Evolutionary conservation across 2,113 vertebrate genomes (phyloP).

Genomic region (Ancistrus triradiatus): DNA sequence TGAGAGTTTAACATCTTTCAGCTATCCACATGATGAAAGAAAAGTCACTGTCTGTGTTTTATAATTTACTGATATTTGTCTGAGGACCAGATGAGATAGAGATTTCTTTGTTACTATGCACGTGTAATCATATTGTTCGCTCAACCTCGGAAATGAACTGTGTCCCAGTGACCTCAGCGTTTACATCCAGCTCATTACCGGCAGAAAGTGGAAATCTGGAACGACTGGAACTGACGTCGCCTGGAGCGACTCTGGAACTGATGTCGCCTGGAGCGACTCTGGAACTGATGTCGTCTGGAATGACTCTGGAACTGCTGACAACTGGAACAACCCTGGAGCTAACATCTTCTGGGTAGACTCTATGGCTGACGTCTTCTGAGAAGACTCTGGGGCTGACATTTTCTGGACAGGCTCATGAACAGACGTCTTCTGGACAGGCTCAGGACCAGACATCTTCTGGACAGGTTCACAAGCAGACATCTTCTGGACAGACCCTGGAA

Average conservation of each 20-base stretch:
- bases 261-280: slow-evolving; percentile 69
- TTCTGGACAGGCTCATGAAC: too few species aligned
- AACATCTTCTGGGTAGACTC: slow-evolving; percentile 67
- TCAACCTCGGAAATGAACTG: slow-evolving; percentile 72
- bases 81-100: slow-evolving; percentile 64
- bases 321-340: slow-evolving; percentile 71
- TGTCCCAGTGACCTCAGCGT: slow-evolving; percentile 60
- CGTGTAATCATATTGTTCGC: slow-evolving; percentile 69
- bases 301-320: slow-evolving; percentile 66
- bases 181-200: slow-evolving; percentile 63
- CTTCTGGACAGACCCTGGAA: too few species aligned
- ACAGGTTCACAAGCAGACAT: too few species aligned
- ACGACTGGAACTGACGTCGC: slow-evolving; percentile 60
- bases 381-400: too few species aligned
- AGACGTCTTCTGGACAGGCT: too few species aligned
- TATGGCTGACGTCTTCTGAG: too few species aligned
- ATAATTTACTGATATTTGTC: slow-evolving; percentile 68
- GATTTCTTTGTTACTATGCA: slow-evolving; percentile 63
- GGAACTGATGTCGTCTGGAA: slow-evolving; percentile 65
- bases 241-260: slow-evolving; percentile 67
- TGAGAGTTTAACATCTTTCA: too few species aligned
- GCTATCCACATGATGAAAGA: too few species aligned
- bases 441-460: too few species aligned
- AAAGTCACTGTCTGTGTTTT: too few species aligned
- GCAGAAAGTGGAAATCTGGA: slow-evolving; percentile 62